Percentiles rank a stretch among this genome's conserved stretches.
These are phyloP conservation scores for Diploptera punctata DNA, from an alignment of 2,888 invertebrate species.

Conservation along the genomic window DNA sequence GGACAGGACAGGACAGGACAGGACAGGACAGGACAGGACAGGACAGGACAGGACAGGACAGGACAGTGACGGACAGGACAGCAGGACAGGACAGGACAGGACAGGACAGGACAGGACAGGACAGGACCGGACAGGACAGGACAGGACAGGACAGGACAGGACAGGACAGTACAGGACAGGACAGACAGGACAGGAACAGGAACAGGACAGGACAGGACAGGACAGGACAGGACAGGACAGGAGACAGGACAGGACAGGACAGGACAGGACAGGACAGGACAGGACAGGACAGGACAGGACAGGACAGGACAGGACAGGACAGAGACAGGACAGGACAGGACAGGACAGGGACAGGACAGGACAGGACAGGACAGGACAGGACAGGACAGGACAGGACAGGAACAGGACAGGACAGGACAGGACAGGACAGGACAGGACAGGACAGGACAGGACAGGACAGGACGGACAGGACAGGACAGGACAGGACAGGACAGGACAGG, in stretches of 20 bases:
- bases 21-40: conserved; percentile 8
- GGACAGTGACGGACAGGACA: no score
- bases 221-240: conserved; percentile 8
- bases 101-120: conserved; percentile 3
- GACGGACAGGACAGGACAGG: no score
- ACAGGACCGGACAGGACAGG: no score
- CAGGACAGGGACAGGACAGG: no score
- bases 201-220: conserved; percentile 1
- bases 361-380: no score
- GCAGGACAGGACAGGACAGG: conserved; percentile 13
- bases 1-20: not conserved
- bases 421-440: not conserved
- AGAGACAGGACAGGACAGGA: not conserved
- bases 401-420: no score
- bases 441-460: not conserved
- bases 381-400: no score
- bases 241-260: conserved; percentile 1
- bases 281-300: conserved; percentile 5
- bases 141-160: not conserved
- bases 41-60: conserved; percentile 2
- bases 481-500: not conserved
- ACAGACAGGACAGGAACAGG: no score
- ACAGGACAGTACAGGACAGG: conserved; percentile 5
- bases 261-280: conserved; percentile 7
- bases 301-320: not conserved